Base-by-base conservation (phyloP, 2,888 invertebrate species). In the Tetragonula carbonaria region DNA sequence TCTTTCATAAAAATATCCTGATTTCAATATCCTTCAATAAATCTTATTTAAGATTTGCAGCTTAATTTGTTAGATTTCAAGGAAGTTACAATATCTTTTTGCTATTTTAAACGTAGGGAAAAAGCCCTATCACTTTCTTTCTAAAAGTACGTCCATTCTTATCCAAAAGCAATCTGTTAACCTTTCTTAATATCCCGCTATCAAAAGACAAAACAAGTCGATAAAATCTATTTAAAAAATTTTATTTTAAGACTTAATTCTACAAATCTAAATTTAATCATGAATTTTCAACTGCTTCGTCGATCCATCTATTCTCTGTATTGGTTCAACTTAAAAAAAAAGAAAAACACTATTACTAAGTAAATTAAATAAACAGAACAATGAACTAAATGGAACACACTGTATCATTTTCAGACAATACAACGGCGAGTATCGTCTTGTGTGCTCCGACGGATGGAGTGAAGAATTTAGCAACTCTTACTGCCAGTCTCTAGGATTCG, bases 401-500 rank as follows among this genome's bases (percentile, higher is more conserved):
- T 33, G 4, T 33, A 13, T 66, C 21, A 11, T 11, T 86, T 88
- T 5, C 76, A 94, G 94, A 70, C 91, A 91, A 91, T 90, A 90
- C 51, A 90, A 88, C 62, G 92, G 90, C 72, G 91, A 92, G 8
- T 95, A 95, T 93, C 92, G 93, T 33, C 94, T 95, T 2, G 94
- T 96, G 14, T 96, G 96, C 89, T 94, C 95, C 28, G 95, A 96
- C 73, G 94, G 94, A 70, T 96, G 96, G 96, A 95, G 95, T 78
- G 93, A 94, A 45, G 95, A 95, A 11, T 95, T 95, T 88, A 96
- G 96, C 53, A 95, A 96, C 87, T 90, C 94, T 62, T 95, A 95
- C 38, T 96, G 96, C 87, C 95, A 95, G 87, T 94, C 93, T 67
- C 92, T 96, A 83, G 96, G 96, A 57, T 96, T 95, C 86, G 92